These are phyloP conservation scores for Papilio helenus DNA, from an alignment of 1,140 invertebrate species.

Conservation along the genomic window DNA sequence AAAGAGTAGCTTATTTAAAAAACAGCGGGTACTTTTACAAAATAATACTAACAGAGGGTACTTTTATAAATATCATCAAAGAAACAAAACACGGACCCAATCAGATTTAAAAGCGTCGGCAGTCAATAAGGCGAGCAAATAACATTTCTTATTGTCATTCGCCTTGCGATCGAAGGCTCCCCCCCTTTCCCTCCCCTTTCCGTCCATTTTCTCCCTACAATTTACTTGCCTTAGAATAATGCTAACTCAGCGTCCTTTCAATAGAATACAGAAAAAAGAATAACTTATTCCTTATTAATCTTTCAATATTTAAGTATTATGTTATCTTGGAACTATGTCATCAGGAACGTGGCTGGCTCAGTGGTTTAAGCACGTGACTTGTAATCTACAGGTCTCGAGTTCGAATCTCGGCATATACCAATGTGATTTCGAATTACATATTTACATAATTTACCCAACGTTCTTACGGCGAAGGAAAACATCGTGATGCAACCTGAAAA, in stretches of 20 bases:
- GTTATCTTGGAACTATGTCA: not conserved
- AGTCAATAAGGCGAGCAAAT: constrained; percentile 67
- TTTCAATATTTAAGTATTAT: not conserved
- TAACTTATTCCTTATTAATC: constrained; percentile 23
- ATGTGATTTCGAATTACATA: no score
- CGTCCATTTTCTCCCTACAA: constrained; percentile 36
- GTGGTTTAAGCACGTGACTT: no score
- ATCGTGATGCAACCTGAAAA: no score
- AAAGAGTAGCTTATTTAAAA: constrained; percentile 9
- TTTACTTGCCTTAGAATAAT: constrained; percentile 38
- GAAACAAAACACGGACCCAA: constrained; percentile 58
- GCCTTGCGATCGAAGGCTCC: constrained; percentile 42
- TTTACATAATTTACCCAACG: no score
- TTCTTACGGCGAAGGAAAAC: no score
- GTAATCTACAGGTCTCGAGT: no score
- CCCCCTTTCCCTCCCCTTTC: constrained; percentile 29
- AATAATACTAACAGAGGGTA: not conserved
- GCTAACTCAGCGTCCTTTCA: constrained; percentile 28
- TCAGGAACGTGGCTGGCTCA: no score
- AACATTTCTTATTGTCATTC: constrained; percentile 67
- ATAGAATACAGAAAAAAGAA: constrained; percentile 15
- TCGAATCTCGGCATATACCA: no score
- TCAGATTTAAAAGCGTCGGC: constrained; percentile 66
- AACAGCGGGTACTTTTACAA: not conserved
- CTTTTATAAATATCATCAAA: constrained; percentile 39